Evolutionary conservation across 2,888 invertebrate species (phyloP), one percentile per base, ranked within the genome.

Genomic region (Ectemnius lituratus): DNA sequence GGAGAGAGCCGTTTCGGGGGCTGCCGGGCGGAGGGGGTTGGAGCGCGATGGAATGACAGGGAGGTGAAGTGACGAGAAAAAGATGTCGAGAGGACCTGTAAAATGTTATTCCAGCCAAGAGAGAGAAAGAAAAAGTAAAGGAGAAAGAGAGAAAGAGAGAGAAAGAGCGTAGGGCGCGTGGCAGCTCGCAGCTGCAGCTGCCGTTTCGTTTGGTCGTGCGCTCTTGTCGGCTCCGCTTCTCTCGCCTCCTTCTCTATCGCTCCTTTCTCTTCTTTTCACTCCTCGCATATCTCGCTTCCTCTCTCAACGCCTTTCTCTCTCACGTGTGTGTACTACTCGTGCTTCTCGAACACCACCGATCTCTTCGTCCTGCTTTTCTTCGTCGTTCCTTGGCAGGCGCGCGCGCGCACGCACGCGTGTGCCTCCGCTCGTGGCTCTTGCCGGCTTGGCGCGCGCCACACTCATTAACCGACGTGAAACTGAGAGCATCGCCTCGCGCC

Each of bases 131-230:
- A 37, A 37, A 8, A 8, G 37, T n/a, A n/a, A 37, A 8, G 8
- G 37, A 37, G 37, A 37, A 37, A 37, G 37, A 37, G 28, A 37
- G 28, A 37, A 8, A 37, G 37, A 4, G 37, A 37, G 37, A 1
- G 37, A 37, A 8, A 37, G 11, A 37, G 37, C 1, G 37, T 82
- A 86, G 86, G 86, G 86, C 88, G 87, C 88, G 88, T 88, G 88
- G 88, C 88, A 85, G 80, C 78, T 72, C 76, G 81, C 81, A 85
- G 85, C 81, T 87, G 88, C 88, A 86, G 88, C 87, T 88, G 88
- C 86, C 81, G 81, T 73, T 60, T 60, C 60, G 60, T 83, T 83
- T 83, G 83, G 80, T 77, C 59, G 52, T 75, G 61, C 65, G 71
- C 68, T 72, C 23, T 67, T 62, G 67, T 27, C 62, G 27, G 46